Evolutionary conservation across 23 tunicate species (phyloP).

Genomic region (Diplosoma virens): DNA sequence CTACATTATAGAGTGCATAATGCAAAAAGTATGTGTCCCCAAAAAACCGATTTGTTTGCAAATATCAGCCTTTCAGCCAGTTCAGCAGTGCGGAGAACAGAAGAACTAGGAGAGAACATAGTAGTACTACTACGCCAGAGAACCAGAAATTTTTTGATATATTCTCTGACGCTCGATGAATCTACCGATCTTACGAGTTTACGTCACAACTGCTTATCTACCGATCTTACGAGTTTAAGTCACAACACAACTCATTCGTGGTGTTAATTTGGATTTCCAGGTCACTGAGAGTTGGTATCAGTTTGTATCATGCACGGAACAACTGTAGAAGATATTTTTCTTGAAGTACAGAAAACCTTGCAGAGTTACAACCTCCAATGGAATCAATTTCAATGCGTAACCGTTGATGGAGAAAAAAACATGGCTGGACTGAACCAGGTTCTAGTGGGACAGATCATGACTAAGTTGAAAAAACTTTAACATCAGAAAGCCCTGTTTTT

Average conservation of each 20-base stretch:
- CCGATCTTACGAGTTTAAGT: slow-evolving; percentile 15
- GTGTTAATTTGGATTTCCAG: background rate
- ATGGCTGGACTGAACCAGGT: slow-evolving; percentile 35
- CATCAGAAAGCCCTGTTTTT: background rate
- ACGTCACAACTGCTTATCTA: slow-evolving; percentile 29
- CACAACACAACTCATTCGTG: slow-evolving; percentile 18
- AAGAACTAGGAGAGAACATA: slow-evolving; percentile 19
- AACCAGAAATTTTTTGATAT: background rate
- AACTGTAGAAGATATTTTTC: slow-evolving; percentile 32
- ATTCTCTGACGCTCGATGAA: slow-evolving; percentile 43
- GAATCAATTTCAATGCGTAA: slow-evolving; percentile 24
- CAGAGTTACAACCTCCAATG: slow-evolving; percentile 5
- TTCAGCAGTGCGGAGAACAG: slow-evolving; percentile 18
- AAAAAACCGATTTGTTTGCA: slow-evolving; percentile 37
- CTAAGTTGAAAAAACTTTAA: slow-evolving; percentile 37
- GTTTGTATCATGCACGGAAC: slow-evolving; percentile 31
- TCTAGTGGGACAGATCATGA: slow-evolving; percentile 18
- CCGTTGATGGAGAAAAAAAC: slow-evolving; percentile 20
- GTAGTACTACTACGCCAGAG: slow-evolving; percentile 13
- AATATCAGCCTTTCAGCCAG: slow-evolving; percentile 33
- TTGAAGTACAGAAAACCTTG: slow-evolving; percentile 23
- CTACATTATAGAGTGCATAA: slow-evolving; percentile 28
- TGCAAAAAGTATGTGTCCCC: slow-evolving; percentile 29
- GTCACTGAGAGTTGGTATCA: slow-evolving; percentile 33
- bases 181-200: slow-evolving; percentile 19